Conservation (phyloP, 1,140 invertebrate species). For the Drosophila ambigua region DNA sequence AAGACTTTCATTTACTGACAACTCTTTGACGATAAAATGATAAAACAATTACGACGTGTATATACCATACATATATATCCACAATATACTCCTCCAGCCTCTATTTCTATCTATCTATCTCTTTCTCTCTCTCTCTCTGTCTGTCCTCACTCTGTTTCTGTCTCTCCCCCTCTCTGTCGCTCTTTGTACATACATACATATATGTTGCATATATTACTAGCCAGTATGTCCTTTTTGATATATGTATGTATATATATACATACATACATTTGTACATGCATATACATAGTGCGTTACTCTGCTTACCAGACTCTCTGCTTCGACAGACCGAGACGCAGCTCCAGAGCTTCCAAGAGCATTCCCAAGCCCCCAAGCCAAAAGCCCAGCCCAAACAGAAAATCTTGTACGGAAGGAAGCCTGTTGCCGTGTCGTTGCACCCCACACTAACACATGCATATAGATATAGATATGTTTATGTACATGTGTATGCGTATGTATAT, state of each 20-base stretch:
- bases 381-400: constrained; percentile 10
- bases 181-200: constrained; percentile 46
- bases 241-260: constrained; percentile 44
- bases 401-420: constrained; percentile 15
- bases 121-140: constrained; percentile 43
- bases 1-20: constrained; percentile 62
- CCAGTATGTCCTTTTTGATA: constrained; percentile 67
- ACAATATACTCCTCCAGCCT: constrained; percentile 41
- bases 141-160: constrained; percentile 34
- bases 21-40: constrained; percentile 83
- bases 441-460: constrained; percentile 17
- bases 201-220: constrained; percentile 48
- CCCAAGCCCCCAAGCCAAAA: not conserved
- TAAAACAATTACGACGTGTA: constrained; percentile 82
- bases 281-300: constrained; percentile 56
- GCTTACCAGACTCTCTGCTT: constrained; percentile 8
- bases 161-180: constrained; percentile 52
- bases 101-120: constrained; percentile 42
- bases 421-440: constrained; percentile 27
- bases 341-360: constrained; percentile 2
- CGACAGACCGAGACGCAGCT: constrained; percentile 34
- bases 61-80: constrained; percentile 63
- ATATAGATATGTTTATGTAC: constrained; percentile 11
- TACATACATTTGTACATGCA: constrained; percentile 55
- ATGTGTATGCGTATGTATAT: constrained; percentile 21